Evolutionary conservation across 2,888 invertebrate genomes (phyloP), one percentile per base, ranked within the genome.

Genomic region (Melieria omissa): DNA sequence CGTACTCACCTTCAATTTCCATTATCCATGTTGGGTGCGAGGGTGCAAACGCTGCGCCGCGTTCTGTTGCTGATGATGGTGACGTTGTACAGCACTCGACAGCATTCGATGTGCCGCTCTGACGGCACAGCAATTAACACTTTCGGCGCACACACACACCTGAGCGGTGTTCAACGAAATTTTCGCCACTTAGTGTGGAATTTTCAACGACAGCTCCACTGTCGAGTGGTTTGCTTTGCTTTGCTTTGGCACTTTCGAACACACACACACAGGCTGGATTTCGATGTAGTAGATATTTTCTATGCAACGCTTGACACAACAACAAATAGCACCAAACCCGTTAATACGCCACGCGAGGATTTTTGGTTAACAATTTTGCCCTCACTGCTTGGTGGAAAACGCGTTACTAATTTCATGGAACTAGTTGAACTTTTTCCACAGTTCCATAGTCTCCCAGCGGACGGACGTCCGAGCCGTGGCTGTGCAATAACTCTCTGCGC

Each of bases 401-500:
- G 49, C 60, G 29, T 62, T 71, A 73, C 73, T 73, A 69, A 73
- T 42, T 68, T 46, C 16, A 46, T 52, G 58, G 46, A 68, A 71
- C 70, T 54, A 62, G 41, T 69, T 61, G 61, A 71, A 71, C 60
- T 73, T 65, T 71, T 60, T 67, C 47, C 52, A 67, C 44, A 67
- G 60, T n/a, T 49, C 52, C 52, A 12, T 61, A 12, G 29, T 29
- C 29, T 29, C 29, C 29, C 29, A 29, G 2, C 29, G 29, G 29
- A 29, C 29, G 29, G 29, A 29, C 29, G 29, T 29, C 29, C 29
- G 29, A 29, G 29, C 29, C 29, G 29, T 29, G 29, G 29, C 29
- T 29, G 29, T 29, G 29, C 29, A 29, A 29, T 29, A 29, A 29
- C 29, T 29, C 29, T 29, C 29, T 29, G 29, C 29, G 29, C 29